Conservation (phyloP, 2,113 vertebrate genomes). For the Sclerurus mexicanus region DNA sequence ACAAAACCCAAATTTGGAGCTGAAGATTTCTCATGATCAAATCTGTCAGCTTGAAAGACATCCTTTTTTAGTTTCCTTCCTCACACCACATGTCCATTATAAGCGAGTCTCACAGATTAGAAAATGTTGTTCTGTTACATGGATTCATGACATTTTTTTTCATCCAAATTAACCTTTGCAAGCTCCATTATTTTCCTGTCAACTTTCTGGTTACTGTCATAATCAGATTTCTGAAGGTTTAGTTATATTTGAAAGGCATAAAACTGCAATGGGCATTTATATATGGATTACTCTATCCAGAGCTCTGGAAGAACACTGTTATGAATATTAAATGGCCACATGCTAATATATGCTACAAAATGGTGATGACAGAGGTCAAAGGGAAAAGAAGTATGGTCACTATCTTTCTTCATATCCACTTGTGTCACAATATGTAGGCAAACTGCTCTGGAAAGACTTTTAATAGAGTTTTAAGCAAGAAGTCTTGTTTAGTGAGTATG, state of each 20-base stretch:
- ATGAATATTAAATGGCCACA: neutral
- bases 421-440: neutral
- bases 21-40: neutral
- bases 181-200: conserved; percentile 34
- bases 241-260: neutral
- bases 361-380: rapidly evolving
- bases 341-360: neutral
- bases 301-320: neutral
- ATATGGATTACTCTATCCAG: neutral
- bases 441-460: neutral
- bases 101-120: conserved; percentile 1
- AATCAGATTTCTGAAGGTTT: conserved; percentile 40
- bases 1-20: conserved; percentile 19
- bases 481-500: neutral
- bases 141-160: conserved; percentile 30
- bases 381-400: neutral
- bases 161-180: conserved; percentile 48
- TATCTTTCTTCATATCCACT: neutral
- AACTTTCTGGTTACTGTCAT: conserved; percentile 10
- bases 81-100: neutral
- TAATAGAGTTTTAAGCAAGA: neutral
- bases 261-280: neutral
- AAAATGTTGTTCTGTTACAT: conserved; percentile 30
- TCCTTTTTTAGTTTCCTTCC: neutral
- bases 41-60: conserved; percentile 39